Evolutionary conservation across 2,888 invertebrate species (phyloP), one percentile per base, ranked within the genome.

Genomic region (Pedicia rivosa): DNA sequence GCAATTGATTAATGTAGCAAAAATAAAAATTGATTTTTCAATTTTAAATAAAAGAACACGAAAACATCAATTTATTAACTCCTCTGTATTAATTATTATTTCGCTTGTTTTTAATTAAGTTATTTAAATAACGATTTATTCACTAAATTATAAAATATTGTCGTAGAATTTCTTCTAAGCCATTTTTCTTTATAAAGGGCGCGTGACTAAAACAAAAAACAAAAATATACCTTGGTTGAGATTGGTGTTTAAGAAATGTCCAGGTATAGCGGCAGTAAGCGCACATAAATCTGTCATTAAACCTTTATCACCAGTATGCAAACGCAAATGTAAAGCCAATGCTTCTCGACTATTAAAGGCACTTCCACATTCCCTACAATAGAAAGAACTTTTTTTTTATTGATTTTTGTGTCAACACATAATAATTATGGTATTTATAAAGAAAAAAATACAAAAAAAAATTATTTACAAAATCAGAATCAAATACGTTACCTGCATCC

Each of bases 271-370:
- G 40, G 81, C 79, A 22, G 82, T 81, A 48, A 82, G 65, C 48
- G 80, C 79, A 59, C 82, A 81, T 53, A 82, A 67, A 62, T 82
- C 82, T 40, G 79, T 81, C 47, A 82, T 79, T 49, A 81, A 71
- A 45, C 78, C 78, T 53, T 80, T 74, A 59, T 82, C 82, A 43
- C 81, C 82, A 39, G 80, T 75, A 59, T 83, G 83, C 51, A 82
- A 66, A 44, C 82, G 74, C 56, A 80, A 72, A 65, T 82, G 82
- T 45, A 82, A 64, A 31, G 80, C 78, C 40, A 82, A 59, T 47
- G 81, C 82, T 65, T 83, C 82, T 56, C 78, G 69, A 44, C 71
- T 73, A 42, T 70, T 66, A 50, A 74, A 75, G 48, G 69, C 68
- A 55, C 71, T 66, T 44, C 72, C 73, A 49, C 74, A 75, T 55